These are phyloP conservation scores for Poecilus cupreus DNA, from an alignment of 2,888 invertebrate genomes.

Conservation along the genomic window DNA sequence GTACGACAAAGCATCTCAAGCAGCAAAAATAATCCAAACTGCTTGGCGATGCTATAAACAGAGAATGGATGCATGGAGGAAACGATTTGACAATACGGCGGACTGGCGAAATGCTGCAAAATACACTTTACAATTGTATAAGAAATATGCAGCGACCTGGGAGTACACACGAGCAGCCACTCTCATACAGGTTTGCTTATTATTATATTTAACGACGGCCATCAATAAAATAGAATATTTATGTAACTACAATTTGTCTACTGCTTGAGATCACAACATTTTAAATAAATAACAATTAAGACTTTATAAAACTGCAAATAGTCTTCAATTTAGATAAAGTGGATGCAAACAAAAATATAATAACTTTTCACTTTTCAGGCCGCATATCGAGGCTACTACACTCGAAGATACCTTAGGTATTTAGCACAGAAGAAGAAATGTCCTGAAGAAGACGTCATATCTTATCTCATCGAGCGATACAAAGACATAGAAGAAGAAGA, in stretches of 20 bases:
- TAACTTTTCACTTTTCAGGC: conserved; percentile 64
- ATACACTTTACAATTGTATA: background rate
- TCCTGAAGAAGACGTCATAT: background rate
- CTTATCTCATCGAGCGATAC: background rate
- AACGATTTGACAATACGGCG: background rate
- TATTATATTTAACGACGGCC: background rate
- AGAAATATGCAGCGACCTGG: background rate
- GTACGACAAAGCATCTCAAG: conserved; percentile 60
- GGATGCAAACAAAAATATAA: background rate
- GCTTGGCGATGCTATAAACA: background rate
- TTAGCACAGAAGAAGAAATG: background rate
- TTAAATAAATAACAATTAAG: no score
- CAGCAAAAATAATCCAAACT: conserved; percentile 38
- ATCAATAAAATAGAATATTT: no score
- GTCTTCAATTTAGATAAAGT: no score
- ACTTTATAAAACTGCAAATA: no score
- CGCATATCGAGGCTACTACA: conserved; percentile 72
- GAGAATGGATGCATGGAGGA: background rate
- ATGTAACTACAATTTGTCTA: no score
- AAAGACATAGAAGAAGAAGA: background rate
- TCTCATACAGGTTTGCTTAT: background rate
- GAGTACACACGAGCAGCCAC: background rate
- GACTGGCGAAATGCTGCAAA: background rate
- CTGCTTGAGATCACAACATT: no score
- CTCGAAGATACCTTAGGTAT: conserved; percentile 62